Percentiles rank a stretch among this genome's conserved stretches.
Conservation (phyloP, 2,888 invertebrate genomes). For the Amphiduros pacificus region DNA sequence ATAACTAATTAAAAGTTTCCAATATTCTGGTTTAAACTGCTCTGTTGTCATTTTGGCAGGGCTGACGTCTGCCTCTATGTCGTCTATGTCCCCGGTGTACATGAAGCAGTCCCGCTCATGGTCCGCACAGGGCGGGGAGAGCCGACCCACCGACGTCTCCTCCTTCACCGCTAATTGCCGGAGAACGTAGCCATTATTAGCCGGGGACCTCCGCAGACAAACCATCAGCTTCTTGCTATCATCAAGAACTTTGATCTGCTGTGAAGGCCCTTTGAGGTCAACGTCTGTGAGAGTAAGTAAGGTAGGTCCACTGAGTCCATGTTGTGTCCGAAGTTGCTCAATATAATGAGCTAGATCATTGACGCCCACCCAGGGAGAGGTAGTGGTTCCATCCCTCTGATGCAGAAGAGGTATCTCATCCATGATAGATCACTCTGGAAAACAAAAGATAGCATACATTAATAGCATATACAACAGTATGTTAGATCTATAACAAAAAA, state of each 20-base stretch:
- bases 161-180: background rate
- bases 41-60: background rate
- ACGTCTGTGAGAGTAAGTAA: conserved; percentile 83
- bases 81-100: background rate
- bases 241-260: conserved; percentile 68
- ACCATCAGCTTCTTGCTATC: conserved; percentile 81
- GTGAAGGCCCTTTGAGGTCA: conserved; percentile 74
- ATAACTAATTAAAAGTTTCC: conserved; percentile 53
- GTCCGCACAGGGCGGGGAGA: background rate
- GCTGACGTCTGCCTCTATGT: background rate
- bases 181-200: conserved; percentile 14
- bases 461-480: no score
- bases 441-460: no score
- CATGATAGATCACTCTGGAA: no score
- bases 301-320: conserved; percentile 77
- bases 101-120: conserved; percentile 9
- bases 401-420: no score
- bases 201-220: conserved; percentile 39
- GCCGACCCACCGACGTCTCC: background rate
- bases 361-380: conserved; percentile 65
- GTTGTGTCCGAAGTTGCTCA: conserved; percentile 49
- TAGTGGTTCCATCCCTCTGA: conserved; percentile 68
- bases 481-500: no score
- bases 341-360: conserved; percentile 63
- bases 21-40: conserved; percentile 78